Conservation (phyloP, 2,113 vertebrate genomes). For the Mungos mungo region DNA sequence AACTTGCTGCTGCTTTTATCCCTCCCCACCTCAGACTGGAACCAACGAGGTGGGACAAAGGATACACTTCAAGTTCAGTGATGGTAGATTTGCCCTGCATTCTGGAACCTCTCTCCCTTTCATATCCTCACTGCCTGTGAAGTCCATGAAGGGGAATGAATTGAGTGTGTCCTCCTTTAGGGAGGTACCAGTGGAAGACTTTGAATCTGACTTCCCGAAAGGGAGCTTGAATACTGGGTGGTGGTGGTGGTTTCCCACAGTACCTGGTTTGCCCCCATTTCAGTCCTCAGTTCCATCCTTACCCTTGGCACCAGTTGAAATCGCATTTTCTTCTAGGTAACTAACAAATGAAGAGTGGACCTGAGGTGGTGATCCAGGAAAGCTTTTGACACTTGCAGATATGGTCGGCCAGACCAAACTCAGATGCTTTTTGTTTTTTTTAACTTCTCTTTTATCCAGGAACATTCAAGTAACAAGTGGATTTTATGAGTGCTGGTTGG, state of each 20-base stretch:
- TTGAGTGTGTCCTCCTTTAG: slow-evolving; percentile 34
- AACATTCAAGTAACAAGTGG: not conserved
- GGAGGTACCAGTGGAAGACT: not conserved
- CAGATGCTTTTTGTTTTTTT: not conserved
- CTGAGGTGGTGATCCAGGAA: not conserved
- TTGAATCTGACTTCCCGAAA: slow-evolving; percentile 23
- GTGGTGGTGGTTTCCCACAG: not conserved
- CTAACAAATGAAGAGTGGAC: not conserved
- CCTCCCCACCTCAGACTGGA: not conserved
- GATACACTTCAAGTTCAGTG: not conserved
- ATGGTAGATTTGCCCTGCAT: not conserved
- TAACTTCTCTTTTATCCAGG: not conserved
- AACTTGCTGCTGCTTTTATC: slow-evolving; percentile 42
- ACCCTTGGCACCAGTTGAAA: slow-evolving; percentile 19
- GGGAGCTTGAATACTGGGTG: not conserved
- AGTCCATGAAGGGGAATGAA: slow-evolving; percentile 61
- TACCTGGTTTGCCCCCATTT: not conserved
- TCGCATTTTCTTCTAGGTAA: slow-evolving; percentile 30
- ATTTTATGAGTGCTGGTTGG: slow-evolving; percentile 13
- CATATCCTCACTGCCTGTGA: slow-evolving; percentile 23
- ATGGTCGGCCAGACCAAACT: not conserved
- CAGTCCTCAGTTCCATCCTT: not conserved
- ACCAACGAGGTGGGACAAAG: not conserved
- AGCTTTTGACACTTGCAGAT: not conserved
- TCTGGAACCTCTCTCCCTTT: not conserved